Evolutionary conservation across 1,140 invertebrate species (phyloP).

Genomic region (Pseudomyrmex sp.): DNA sequence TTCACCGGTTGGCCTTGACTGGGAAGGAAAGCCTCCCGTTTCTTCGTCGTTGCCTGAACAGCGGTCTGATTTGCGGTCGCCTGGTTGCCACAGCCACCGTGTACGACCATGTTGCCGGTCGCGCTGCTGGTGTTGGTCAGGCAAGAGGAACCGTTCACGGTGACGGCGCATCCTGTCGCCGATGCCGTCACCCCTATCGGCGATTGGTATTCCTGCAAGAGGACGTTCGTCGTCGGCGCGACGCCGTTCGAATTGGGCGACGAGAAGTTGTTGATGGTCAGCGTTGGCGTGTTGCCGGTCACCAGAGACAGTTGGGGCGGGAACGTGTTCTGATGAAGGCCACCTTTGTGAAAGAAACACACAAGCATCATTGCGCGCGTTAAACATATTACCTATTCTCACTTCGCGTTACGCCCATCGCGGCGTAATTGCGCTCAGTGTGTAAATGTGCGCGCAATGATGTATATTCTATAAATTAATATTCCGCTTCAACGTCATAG

Average conservation of each 20-base stretch:
- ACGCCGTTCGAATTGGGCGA: slow-evolving; percentile 78
- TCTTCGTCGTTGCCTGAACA: slow-evolving; percentile 76
- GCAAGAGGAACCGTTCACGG: slow-evolving; percentile 68
- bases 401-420: neutral
- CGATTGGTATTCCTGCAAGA: slow-evolving; percentile 82
- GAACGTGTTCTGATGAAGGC: slow-evolving; percentile 81
- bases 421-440: too few species aligned
- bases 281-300: slow-evolving; percentile 78
- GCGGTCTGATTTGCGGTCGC: slow-evolving; percentile 65
- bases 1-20: slow-evolving; percentile 81
- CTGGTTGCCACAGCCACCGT: slow-evolving; percentile 70
- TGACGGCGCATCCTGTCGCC: slow-evolving; percentile 67
- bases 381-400: neutral
- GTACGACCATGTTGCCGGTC: slow-evolving; percentile 73
- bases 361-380: neutral
- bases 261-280: slow-evolving; percentile 82
- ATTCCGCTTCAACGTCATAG: neutral
- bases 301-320: slow-evolving; percentile 82
- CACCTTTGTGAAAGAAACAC: slow-evolving; percentile 64
- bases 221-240: slow-evolving; percentile 78
- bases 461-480: neutral
- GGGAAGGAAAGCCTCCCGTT: slow-evolving; percentile 79
- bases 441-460: neutral
- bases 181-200: slow-evolving; percentile 76
- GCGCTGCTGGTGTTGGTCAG: slow-evolving; percentile 68